A percentile compares a stretch with the other conserved stretches of the same genome.
These are phyloP conservation scores for Coleophora flavipennella DNA, from an alignment of 2,888 invertebrate genomes.

Conservation along the genomic window DNA sequence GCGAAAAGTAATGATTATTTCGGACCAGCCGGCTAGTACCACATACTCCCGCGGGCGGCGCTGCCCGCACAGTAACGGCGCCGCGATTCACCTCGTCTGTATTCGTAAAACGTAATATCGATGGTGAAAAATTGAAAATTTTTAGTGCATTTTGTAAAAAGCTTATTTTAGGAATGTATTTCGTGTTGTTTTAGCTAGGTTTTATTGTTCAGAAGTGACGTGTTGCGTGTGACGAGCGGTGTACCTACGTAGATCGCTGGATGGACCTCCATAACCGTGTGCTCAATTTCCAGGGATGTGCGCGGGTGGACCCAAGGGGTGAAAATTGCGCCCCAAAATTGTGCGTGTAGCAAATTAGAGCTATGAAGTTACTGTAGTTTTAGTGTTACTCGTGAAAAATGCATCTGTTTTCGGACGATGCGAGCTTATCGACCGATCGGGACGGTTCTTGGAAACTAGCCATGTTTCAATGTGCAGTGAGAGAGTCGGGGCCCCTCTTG, in stretches of 20 bases:
- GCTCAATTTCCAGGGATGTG: conserved; percentile 31
- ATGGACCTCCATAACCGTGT: conserved; percentile 32
- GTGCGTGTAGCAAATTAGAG: conserved; percentile 15
- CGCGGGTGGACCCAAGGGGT: conserved; percentile 17
- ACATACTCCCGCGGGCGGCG: conserved; percentile 60
- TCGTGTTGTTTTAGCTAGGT: conserved; percentile 7
- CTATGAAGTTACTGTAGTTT: conserved; percentile 3
- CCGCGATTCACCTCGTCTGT: conserved; percentile 47
- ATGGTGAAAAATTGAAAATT: conserved; percentile 47
- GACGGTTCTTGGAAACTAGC: conserved; percentile 31
- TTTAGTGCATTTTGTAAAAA: conserved; percentile 1
- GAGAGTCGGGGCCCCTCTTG: conserved; percentile 25
- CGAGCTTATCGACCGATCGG: conserved; percentile 38
- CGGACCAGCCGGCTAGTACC: conserved; percentile 62
- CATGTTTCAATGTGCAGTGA: conserved; percentile 29
- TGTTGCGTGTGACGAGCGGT: conserved; percentile 2
- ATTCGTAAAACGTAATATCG: conserved; percentile 56
- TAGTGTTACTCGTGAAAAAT: neutral
- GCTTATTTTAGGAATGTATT: conserved; percentile 6
- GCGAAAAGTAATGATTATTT: conserved; percentile 74
- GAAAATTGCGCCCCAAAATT: conserved; percentile 3
- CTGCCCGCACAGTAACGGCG: conserved; percentile 34
- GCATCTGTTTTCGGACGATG: conserved; percentile 11
- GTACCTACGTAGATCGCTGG: conserved; percentile 14
- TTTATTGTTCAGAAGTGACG: neutral